Evolutionary conservation across 2,888 invertebrate species (phyloP), one percentile per base, ranked within the genome.

Genomic region (Ophion costatus): DNA sequence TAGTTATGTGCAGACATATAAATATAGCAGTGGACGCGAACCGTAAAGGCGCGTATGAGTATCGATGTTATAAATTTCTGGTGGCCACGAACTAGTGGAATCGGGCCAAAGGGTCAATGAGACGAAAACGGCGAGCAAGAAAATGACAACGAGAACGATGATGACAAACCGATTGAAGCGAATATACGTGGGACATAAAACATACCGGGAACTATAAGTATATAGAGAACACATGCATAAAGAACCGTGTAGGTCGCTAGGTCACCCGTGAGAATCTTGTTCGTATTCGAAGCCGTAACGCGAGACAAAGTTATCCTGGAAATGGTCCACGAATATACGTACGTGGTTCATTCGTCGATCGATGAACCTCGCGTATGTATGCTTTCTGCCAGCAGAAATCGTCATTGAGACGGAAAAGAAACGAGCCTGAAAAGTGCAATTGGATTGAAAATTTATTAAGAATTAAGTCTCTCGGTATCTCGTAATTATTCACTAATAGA

Each of bases 41-140:
- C 14, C 61, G 51, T n/a, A 67, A 63, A 63, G 61, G 71, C 29
- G 51, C 29, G 61, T 51, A 71, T 22, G 61, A 76, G 66, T 22
- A 75, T 82, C 70, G 71, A 71, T 63, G 64, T 67, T 67, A 75
- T 56, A 76, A 64, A 79, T 79, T 70, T 75, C 56, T 59, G 42
- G 11, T 59, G 57, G 67, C 33, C 64, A 74, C 29, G 51, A 75
- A 56, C 24, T n/a, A 11, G 64, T 77, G 82, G 70, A 82, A 84
- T 17, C 71, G 85, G 85, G 80, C 76, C 85, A 80, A 85, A 82
- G 85, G 85, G 80, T 85, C 85, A 82, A 71, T 80, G 85, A 85
- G 79, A 82, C 85, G 82, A 82, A 67, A 82, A 85, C 74, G 64
- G 45, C 45, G 45, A 14, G 14, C 45, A 45, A 9, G 45, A 82